Conservation (phyloP, 2,888 invertebrate genomes). For the Lasius platythorax region DNA sequence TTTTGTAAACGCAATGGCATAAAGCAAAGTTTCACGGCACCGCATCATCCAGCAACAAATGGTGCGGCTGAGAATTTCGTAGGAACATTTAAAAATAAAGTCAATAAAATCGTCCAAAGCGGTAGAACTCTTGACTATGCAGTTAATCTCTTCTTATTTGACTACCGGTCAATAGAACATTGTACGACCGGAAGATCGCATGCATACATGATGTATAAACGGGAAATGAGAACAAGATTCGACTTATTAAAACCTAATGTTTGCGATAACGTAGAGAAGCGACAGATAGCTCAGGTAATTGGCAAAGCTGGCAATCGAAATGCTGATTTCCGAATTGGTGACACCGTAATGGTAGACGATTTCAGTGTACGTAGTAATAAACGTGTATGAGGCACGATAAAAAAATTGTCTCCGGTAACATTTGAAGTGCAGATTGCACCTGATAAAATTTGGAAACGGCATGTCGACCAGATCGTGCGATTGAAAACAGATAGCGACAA, state of each 20-base stretch:
- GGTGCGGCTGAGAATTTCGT: slow-evolving; percentile 59
- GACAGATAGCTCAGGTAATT: neutral
- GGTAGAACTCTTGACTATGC: slow-evolving; percentile 35
- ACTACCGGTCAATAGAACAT: slow-evolving; percentile 53
- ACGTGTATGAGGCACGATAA: too few relatives aligned
- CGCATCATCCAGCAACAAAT: slow-evolving; percentile 63
- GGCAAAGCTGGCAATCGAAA: neutral
- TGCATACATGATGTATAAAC: slow-evolving; percentile 43
- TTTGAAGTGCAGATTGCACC: too few relatives aligned
- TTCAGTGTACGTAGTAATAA: too few relatives aligned
- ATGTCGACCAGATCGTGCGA: too few relatives aligned
- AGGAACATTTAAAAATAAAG: slow-evolving; percentile 52
- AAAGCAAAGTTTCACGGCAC: slow-evolving; percentile 60
- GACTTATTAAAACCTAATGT: slow-evolving; percentile 55
- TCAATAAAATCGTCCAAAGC: slow-evolving; percentile 51
- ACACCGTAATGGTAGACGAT: too few relatives aligned
- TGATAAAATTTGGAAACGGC: too few relatives aligned
- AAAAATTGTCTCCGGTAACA: too few relatives aligned
- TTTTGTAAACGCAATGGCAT: slow-evolving; percentile 40
- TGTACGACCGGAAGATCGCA: slow-evolving; percentile 52
- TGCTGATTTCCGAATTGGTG: too few relatives aligned
- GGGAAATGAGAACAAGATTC: slow-evolving; percentile 57
- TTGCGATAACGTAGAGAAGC: neutral
- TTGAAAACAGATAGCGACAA: too few relatives aligned
- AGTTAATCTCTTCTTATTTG: slow-evolving; percentile 49